phyloP scores from a whole-genome alignment of 2,888 invertebrate species.

The Acrobasis suavella region DNA sequence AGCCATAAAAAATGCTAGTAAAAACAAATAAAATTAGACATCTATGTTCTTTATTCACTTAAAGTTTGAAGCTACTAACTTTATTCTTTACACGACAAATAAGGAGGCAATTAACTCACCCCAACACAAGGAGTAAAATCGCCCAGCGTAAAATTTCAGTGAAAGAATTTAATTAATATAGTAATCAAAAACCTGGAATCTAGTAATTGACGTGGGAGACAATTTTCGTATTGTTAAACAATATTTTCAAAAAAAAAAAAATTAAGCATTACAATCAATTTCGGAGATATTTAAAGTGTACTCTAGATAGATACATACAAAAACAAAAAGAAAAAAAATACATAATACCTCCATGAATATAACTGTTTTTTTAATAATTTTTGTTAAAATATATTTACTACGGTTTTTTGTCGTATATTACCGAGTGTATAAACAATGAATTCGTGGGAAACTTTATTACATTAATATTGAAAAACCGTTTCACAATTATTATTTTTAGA shows the following conservation, averaged over 20 bases:
- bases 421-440: no score
- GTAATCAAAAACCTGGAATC: constrained; percentile 9
- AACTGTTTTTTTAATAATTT: no score
- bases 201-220: constrained; percentile 26
- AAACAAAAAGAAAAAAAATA: neutral
- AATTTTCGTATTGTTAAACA: no score
- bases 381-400: no score
- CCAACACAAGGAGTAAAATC: constrained; percentile 24
- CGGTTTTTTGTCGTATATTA: no score
- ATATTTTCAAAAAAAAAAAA: no score
- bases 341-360: no score
- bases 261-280: no score
- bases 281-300: no score
- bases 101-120: constrained; percentile 19
- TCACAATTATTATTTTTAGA: constrained; percentile 13
- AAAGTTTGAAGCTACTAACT: neutral
- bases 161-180: constrained; percentile 17
- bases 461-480: neutral
- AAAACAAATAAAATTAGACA: no score
- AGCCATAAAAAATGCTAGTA: no score
- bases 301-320: no score
- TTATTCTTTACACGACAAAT: neutral
- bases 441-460: neutral
- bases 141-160: constrained; percentile 28
- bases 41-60: neutral